Evolutionary conservation across 2,113 vertebrate species (phyloP).

Genomic region (Pygoscelis adeliae): DNA sequence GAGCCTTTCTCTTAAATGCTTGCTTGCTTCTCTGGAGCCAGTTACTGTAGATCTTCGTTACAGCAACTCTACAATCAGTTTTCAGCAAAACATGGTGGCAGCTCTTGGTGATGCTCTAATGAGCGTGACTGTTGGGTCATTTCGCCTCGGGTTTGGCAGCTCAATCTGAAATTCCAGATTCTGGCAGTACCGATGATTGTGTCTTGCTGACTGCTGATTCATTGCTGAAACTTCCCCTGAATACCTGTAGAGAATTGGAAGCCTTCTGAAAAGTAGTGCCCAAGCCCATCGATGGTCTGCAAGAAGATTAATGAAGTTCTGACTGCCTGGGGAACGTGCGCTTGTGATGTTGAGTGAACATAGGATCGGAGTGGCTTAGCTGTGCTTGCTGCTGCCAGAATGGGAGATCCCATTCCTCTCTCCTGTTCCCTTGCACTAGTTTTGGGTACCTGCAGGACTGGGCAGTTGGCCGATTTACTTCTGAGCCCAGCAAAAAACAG

Average conservation of each 20-base stretch:
- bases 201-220: background rate
- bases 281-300: background rate
- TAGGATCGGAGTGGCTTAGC: background rate
- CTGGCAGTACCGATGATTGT: rapidly evolving
- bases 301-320: background rate
- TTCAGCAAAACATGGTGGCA: rapidly evolving
- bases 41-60: rapidly evolving
- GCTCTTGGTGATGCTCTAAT: background rate
- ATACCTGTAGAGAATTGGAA: background rate
- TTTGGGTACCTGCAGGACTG: background rate
- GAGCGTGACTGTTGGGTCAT: rapidly evolving
- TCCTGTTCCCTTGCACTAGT: background rate
- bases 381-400: background rate
- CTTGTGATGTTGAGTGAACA: background rate
- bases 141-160: background rate
- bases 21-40: background rate
- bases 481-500: background rate
- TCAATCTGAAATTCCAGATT: background rate
- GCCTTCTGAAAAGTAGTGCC: background rate
- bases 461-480: background rate
- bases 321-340: rapidly evolving
- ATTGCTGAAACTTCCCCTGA: background rate
- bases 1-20: background rate
- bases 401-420: background rate
- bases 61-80: rapidly evolving